Conservation (phyloP, 2,888 invertebrate species). For the Euspilapteryx auroguttella region DNA sequence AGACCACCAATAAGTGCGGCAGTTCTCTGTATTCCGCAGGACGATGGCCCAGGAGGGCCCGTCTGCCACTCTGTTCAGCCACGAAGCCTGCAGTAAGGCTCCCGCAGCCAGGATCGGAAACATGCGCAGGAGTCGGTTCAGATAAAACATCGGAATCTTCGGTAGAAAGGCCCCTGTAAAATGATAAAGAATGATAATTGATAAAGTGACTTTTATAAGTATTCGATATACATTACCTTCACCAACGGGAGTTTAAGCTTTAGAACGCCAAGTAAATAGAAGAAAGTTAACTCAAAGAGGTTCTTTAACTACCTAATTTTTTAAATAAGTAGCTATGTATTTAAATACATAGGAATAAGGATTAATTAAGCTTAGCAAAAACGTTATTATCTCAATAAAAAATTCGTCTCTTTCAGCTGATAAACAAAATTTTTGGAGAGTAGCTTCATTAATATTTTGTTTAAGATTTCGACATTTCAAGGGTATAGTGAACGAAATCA, state of each 20-base stretch:
- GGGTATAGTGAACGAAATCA: too few species aligned
- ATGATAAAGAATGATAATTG: neutral
- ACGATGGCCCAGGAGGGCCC: conserved; percentile 34
- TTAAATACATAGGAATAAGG: too few species aligned
- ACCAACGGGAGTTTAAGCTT: neutral
- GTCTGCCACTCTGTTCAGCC: conserved; percentile 19
- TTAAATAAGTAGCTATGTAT: too few species aligned
- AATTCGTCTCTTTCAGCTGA: too few species aligned
- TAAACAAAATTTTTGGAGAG: too few species aligned
- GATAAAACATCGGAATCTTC: conserved; percentile 10
- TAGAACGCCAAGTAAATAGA: too few species aligned
- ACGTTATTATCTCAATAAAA: too few species aligned
- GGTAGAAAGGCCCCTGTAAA: conserved; percentile 9
- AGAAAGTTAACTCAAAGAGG: too few species aligned
- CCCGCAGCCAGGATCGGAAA: conserved; percentile 9
- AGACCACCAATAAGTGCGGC: conserved; percentile 29
- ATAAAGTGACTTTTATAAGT: neutral
- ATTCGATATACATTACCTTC: neutral
- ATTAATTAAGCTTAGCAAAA: too few species aligned
- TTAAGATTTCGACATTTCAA: too few species aligned
- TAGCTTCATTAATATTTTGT: too few species aligned
- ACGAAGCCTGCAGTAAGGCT: conserved; percentile 11
- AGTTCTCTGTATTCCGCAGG: conserved; percentile 13
- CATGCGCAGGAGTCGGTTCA: conserved; percentile 8
- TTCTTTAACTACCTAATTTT: too few species aligned